Evolutionary conservation across 2,888 invertebrate genomes (phyloP).

Genomic region (Patella pellucida): DNA sequence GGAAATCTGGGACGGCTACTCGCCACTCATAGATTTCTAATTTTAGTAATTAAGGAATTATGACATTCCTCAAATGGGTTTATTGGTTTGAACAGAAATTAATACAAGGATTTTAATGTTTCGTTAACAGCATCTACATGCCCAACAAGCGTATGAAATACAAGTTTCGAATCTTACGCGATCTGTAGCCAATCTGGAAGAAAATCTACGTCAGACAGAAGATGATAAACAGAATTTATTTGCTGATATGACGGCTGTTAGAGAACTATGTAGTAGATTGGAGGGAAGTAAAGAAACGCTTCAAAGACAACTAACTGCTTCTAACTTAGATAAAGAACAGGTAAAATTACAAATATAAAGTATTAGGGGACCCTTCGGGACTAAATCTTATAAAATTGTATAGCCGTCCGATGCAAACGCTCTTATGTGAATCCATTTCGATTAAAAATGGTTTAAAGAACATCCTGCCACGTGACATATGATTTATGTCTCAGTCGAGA

Average conservation of each 20-base stretch:
- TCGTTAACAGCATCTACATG: slow-evolving; percentile 56
- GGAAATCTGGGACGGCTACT: no score
- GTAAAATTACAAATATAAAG: slow-evolving; percentile 35
- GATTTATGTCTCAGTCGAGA: no score
- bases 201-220: slow-evolving; percentile 58
- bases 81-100: no score
- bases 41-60: no score
- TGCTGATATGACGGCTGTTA: slow-evolving; percentile 66
- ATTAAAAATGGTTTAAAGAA: no score
- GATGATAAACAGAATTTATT: slow-evolving; percentile 67
- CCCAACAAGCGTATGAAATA: slow-evolving; percentile 65
- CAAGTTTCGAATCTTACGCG: slow-evolving; percentile 67
- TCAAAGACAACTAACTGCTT: slow-evolving; percentile 66
- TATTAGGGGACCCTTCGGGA: no score
- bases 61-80: no score
- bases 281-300: slow-evolving; percentile 69
- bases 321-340: slow-evolving; percentile 69
- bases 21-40: no score
- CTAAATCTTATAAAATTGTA: no score
- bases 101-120: not conserved
- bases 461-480: no score
- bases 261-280: slow-evolving; percentile 68
- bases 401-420: no score
- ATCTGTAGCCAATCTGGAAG: slow-evolving; percentile 65
- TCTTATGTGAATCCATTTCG: no score